Conservation (phyloP, 2,797 vertebrate genomes). For the Rhinichthys osculus region DNA sequence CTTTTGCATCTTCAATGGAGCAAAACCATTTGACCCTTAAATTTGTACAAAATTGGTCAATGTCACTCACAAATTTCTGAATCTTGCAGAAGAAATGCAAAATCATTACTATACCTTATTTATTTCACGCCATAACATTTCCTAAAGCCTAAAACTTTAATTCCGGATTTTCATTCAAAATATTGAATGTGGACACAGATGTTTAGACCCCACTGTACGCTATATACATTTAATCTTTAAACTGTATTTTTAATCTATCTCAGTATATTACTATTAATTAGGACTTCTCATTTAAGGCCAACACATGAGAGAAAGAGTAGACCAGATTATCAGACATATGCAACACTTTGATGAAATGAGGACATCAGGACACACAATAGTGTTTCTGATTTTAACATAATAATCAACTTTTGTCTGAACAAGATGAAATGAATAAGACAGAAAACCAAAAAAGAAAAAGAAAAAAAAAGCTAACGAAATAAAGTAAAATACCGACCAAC, state of each 20-base stretch:
- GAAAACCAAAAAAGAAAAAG: conserved; percentile 44
- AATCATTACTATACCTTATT: background rate
- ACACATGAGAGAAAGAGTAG: conserved; percentile 46
- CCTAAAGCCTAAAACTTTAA: background rate
- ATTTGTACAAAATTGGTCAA: background rate
- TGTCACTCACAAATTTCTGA: background rate
- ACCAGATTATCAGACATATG: conserved; percentile 50
- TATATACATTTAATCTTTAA: conserved; percentile 5
- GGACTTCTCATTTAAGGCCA: conserved; percentile 20
- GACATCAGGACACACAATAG: conserved; percentile 51
- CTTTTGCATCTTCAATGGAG: background rate
- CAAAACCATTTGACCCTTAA: background rate
- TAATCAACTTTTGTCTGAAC: conserved; percentile 47
- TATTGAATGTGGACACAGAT: background rate
- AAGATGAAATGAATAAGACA: conserved; percentile 52
- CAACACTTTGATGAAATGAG: conserved; percentile 54
- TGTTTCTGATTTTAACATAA: conserved; percentile 48
- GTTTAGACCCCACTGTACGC: background rate
- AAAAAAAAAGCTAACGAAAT: conserved; percentile 25
- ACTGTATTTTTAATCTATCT: background rate
- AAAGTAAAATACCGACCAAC: conserved; percentile 22
- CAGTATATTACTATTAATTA: background rate
- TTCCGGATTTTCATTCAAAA: background rate
- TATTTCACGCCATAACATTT: background rate
- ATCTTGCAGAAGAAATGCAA: background rate